phyloP scores from a whole-genome alignment of 2,888 invertebrate genomes.

The Ochropleura leucogaster region DNA sequence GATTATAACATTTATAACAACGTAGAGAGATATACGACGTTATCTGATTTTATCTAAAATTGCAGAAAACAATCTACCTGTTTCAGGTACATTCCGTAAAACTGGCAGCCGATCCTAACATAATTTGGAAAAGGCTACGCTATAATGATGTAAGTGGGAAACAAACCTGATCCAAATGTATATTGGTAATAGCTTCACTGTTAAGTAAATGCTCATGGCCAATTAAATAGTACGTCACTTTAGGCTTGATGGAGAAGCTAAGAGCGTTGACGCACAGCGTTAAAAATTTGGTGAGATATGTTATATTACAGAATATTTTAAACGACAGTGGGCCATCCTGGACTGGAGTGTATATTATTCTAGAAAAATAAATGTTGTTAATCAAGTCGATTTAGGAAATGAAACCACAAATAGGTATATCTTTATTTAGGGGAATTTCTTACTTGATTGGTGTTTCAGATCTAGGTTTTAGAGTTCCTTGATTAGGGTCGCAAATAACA shows the following conservation, averaged over 20 bases:
- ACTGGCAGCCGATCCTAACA: neutral
- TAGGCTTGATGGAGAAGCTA: constrained; percentile 88
- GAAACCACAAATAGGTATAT: neutral
- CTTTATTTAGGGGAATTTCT: constrained; percentile 63
- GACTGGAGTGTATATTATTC: constrained; percentile 89
- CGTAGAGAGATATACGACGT: neutral
- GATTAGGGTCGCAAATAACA: constrained; percentile 87
- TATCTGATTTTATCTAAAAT: neutral
- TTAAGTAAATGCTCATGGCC: constrained; percentile 82
- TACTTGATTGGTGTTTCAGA: constrained; percentile 89
- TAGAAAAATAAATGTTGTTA: constrained; percentile 68
- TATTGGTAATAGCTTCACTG: constrained; percentile 82
- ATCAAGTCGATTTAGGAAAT: neutral
- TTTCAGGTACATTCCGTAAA: neutral
- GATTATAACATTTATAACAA: neutral
- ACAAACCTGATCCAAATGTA: constrained; percentile 85
- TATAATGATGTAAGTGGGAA: neutral
- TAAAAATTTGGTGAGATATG: constrained; percentile 87
- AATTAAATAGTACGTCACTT: constrained; percentile 85
- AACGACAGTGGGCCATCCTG: constrained; percentile 90
- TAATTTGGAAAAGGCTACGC: neutral
- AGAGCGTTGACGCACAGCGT: constrained; percentile 88
- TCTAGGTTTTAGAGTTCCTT: constrained; percentile 86
- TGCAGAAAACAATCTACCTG: neutral
- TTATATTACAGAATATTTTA: constrained; percentile 89